Evolutionary conservation across 2,797 vertebrate genomes (phyloP).

Genomic region (Phaenicophaeus curvirostris): DNA sequence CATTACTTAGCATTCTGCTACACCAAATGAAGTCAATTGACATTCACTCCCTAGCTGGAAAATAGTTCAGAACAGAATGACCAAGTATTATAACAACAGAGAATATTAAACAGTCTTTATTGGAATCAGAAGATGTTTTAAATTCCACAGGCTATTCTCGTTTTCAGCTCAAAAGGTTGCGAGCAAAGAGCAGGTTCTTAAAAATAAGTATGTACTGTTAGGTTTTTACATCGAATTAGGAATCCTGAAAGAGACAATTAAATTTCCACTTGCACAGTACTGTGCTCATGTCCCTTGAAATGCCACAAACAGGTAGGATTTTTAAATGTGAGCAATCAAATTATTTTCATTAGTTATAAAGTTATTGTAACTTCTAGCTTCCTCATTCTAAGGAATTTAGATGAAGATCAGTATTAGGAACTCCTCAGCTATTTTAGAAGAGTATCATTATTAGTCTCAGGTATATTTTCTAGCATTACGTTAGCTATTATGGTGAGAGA

Average conservation of each 20-base stretch:
- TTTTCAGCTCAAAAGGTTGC: neutral
- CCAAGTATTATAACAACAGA: neutral
- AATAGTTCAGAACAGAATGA: neutral
- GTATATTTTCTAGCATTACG: neutral
- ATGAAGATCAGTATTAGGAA: neutral
- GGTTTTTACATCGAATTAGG: neutral
- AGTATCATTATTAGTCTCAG: neutral
- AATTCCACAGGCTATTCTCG: neutral
- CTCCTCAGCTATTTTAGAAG: neutral
- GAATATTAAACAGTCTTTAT: neutral
- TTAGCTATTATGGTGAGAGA: neutral
- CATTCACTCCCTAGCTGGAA: neutral
- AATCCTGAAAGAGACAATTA: neutral
- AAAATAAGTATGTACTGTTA: neutral
- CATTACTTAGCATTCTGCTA: neutral
- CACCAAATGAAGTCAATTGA: neutral
- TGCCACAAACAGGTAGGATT: neutral
- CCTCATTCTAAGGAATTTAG: neutral
- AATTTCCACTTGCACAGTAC: neutral
- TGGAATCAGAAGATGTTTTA: neutral
- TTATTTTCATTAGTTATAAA: neutral
- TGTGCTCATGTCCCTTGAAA: neutral
- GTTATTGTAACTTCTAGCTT: neutral
- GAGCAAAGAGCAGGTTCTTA: neutral
- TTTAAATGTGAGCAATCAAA: neutral